phyloP scores from a whole-genome alignment of 2,113 vertebrate species.

The Caloenas nicobarica region DNA sequence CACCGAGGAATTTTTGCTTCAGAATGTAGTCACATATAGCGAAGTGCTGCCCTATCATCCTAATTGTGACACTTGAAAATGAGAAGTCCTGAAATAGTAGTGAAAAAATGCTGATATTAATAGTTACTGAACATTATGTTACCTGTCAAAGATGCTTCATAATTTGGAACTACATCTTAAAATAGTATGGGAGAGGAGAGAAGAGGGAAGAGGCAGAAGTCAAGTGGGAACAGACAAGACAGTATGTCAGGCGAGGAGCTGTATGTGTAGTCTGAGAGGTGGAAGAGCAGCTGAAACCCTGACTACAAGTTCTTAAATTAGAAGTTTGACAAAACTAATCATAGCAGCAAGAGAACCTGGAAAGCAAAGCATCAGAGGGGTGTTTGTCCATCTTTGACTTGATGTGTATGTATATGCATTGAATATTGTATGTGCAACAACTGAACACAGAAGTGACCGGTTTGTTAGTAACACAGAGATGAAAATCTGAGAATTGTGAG shows the following conservation, averaged over 20 bases:
- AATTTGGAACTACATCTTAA: neutral
- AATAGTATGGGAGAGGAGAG: neutral
- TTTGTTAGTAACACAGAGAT: neutral
- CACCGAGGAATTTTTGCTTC: neutral
- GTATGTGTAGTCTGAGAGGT: neutral
- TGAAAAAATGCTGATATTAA: neutral
- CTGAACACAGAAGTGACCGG: neutral
- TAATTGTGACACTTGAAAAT: neutral
- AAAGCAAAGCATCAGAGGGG: neutral
- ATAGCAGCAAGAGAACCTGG: neutral
- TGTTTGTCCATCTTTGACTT: neutral
- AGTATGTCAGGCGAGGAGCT: neutral
- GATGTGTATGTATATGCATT: neutral
- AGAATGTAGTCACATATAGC: neutral
- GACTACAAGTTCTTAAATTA: neutral
- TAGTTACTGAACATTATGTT: neutral
- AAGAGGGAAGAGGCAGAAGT: neutral
- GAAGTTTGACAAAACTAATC: neutral
- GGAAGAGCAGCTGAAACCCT: neutral
- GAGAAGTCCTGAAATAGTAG: neutral
- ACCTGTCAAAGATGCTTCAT: neutral
- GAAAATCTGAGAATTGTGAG: neutral
- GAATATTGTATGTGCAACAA: neutral
- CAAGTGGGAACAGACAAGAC: neutral
- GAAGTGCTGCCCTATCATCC: neutral